Base-by-base conservation (phyloP, 2,888 invertebrate species). In the Zelleria hepariella region DNA sequence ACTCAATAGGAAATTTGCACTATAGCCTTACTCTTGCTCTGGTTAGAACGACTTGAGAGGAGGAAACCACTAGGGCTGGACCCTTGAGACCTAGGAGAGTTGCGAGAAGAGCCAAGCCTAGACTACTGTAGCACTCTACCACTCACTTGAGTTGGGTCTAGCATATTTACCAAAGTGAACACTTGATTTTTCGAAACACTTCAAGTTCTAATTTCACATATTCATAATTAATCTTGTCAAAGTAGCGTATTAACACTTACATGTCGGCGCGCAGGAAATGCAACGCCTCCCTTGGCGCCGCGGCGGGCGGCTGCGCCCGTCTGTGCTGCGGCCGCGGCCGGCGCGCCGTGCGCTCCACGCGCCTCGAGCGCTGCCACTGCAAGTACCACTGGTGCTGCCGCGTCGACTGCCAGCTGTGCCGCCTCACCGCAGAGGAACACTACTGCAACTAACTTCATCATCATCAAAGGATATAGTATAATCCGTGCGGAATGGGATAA, bases 371-470 rank as follows among this genome's bases (percentile, higher is more conserved):
- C 73, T 96, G 96, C 82, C 93, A 93, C 73, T 96, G 96, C 89
- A 94, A 94, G 78, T 95, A 95, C 86, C 92, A 94, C 84, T 95
- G 94, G 91, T 96, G 96, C 82, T 96, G 96, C 86, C 94, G 94
- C 78, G 95, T 96, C 62, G 94, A 94, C 88, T 96, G 96, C 86
- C 94, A 95, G 82, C 93, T 93, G 53, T 96, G 96, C 82, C 89
- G 92, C 66, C 91, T 91, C 68, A 90, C 91, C 78, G 90, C 92
- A 57, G 92, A 93, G 70, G 92, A 93, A 61, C 92, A 94, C 81
- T 93, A 92, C 81, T 95, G 95, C 87, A 92, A 92, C 78, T 93
- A 77, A 90, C 32, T 10, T 1, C 15, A 10, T 5, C 2, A 2
- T 2, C 2, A 2, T 32, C 4, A 2, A n/a, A n/a, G n/a, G n/a